Conservation (phyloP, 92 coral and sea anemone species). For the Hydrozoanthus gracilis region DNA sequence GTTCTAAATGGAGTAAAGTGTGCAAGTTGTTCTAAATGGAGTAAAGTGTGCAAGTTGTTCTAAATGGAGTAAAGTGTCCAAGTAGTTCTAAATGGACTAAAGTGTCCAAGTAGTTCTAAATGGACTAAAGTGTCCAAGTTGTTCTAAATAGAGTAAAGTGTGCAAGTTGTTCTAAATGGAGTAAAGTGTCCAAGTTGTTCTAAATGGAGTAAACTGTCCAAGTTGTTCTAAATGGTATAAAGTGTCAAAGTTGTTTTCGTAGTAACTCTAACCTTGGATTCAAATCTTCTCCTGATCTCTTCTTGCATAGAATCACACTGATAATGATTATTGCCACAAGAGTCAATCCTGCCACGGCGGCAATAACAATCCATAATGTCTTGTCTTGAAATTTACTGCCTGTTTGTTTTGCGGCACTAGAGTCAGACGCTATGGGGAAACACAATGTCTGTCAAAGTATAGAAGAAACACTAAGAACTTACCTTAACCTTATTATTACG, state of each 20-base stretch:
- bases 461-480: neutral
- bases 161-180: no score
- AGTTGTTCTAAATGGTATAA: no score
- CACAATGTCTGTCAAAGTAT: neutral
- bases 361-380: slow-evolving; percentile 94
- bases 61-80: no score
- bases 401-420: slow-evolving; percentile 42
- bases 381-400: slow-evolving; percentile 70
- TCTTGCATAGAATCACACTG: slow-evolving; percentile 93
- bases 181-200: no score
- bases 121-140: no score
- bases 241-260: neutral
- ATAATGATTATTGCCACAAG: slow-evolving; percentile 91
- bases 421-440: neutral
- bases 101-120: no score
- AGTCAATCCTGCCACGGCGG: slow-evolving; percentile 92
- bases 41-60: no score
- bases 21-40: no score
- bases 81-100: no score
- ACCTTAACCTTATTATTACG: neutral
- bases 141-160: no score
- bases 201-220: no score
- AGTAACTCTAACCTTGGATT: slow-evolving; percentile 61
- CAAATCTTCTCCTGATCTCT: slow-evolving; percentile 89
- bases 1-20: no score